These are phyloP conservation scores for Sebastes cheni DNA, from an alignment of 2,797 vertebrate species.

Conservation along the genomic window DNA sequence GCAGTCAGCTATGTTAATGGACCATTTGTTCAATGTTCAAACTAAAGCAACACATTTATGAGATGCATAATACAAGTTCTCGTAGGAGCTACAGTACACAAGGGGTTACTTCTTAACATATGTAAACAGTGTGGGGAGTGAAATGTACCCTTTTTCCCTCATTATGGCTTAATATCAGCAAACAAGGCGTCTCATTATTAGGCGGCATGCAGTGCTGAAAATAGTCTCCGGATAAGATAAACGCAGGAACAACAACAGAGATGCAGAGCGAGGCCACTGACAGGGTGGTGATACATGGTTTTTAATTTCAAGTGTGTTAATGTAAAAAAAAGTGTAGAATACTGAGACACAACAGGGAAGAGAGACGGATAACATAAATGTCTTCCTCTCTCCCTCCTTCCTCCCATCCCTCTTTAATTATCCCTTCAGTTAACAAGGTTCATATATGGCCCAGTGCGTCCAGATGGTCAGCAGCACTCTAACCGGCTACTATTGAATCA, in stretches of 20 bases:
- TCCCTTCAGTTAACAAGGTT: slow-evolving; percentile 38
- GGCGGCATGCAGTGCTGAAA: not conserved
- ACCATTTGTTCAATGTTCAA: slow-evolving; percentile 67
- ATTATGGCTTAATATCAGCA: slow-evolving; percentile 14
- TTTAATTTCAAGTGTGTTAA: not conserved
- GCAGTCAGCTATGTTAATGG: slow-evolving; percentile 68
- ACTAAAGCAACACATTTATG: slow-evolving; percentile 57
- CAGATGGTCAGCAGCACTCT: slow-evolving; percentile 64
- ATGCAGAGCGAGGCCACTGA: slow-evolving; percentile 2
- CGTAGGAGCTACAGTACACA: slow-evolving; percentile 26
- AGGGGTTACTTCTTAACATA: slow-evolving; percentile 46
- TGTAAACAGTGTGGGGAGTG: slow-evolving; percentile 35
- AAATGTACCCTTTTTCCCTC: slow-evolving; percentile 12
- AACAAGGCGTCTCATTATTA: slow-evolving; percentile 28
- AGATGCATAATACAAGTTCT: slow-evolving; percentile 38
- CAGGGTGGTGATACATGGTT: not conserved
- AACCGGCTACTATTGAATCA: slow-evolving; percentile 58
- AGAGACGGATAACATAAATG: not conserved
- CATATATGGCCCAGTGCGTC: slow-evolving; percentile 28
- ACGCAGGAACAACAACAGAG: not conserved
- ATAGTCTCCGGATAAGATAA: slow-evolving; percentile 1
- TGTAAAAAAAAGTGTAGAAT: not conserved
- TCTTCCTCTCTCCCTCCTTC: slow-evolving; percentile 3
- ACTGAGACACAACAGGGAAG: not conserved
- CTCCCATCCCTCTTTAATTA: slow-evolving; percentile 36